These are phyloP conservation scores for Drosophila robusta DNA, from an alignment of 2,888 invertebrate species.

Conservation along the genomic window DNA sequence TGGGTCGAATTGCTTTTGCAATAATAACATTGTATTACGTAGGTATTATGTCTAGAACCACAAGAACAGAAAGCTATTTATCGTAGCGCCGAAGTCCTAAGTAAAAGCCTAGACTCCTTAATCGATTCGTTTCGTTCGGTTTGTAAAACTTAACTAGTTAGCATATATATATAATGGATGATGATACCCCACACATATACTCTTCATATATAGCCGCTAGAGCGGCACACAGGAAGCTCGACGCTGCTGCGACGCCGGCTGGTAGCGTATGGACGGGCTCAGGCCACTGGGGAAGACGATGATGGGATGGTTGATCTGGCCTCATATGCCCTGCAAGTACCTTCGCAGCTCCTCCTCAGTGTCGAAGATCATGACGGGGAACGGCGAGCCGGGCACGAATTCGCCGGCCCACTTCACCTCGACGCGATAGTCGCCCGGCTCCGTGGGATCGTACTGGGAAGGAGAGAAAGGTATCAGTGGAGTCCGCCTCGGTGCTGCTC, in stretches of 20 bases:
- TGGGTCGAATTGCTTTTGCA: constrained; percentile 18
- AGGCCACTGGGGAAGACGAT: constrained; percentile 82
- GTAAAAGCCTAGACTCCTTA: constrained; percentile 2
- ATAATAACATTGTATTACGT: constrained; percentile 50
- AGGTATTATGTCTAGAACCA: constrained; percentile 47
- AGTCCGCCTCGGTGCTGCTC: neutral
- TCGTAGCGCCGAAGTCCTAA: constrained; percentile 41
- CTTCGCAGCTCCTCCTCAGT: constrained; percentile 97
- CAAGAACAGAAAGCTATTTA: constrained; percentile 57
- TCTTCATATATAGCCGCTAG: constrained; percentile 26
- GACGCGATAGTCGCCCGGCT: constrained; percentile 99
- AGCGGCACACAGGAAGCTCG: constrained; percentile 54
- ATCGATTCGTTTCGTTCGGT: constrained; percentile 38
- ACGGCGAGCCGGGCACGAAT: constrained; percentile 98
- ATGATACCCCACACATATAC: constrained; percentile 3
- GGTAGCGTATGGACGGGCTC: constrained; percentile 50
- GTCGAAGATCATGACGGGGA: constrained; percentile 99
- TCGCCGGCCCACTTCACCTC: constrained; percentile 99
- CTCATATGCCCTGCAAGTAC: constrained; percentile 86
- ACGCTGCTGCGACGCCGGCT: constrained; percentile 26
- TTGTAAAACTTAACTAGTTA: constrained; percentile 43
- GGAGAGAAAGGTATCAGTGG: constrained; percentile 1
- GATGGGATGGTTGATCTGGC: constrained; percentile 80
- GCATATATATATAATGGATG: constrained; percentile 17
- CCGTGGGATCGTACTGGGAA: constrained; percentile 96